Percentiles rank a stretch among this genome's conserved stretches.
phyloP scores from a whole-genome alignment of 2,797 vertebrate genomes.

The Arrhamphus sclerolepis region DNA sequence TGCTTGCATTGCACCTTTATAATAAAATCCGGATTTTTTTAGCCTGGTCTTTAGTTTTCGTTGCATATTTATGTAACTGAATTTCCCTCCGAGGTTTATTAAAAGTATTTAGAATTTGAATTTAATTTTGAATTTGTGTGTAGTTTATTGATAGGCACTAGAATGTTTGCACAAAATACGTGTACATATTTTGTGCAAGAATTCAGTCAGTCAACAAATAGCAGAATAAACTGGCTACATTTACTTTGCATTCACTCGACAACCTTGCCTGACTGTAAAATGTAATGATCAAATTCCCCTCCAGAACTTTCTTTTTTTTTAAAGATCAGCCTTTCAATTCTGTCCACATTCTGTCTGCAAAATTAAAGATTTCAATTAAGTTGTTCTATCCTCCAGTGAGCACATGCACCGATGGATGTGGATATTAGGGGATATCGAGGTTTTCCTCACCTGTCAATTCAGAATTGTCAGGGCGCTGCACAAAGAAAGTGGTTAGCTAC shows the following conservation, averaged over 20 bases:
- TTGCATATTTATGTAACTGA: too few species aligned
- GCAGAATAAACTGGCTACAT: not conserved
- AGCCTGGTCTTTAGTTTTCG: too few species aligned
- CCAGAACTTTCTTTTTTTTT: constrained; percentile 29
- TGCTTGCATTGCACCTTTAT: too few species aligned
- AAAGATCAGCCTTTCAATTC: constrained; percentile 32
- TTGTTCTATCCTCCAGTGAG: constrained; percentile 32
- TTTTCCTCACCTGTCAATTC: constrained; percentile 55
- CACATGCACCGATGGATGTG: constrained; percentile 7
- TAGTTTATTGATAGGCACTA: too few species aligned
- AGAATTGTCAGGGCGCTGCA: constrained; percentile 34
- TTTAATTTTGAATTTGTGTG: too few species aligned
- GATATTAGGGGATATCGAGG: constrained; percentile 24
- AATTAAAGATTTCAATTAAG: constrained; percentile 51
- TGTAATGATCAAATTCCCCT: constrained; percentile 18
- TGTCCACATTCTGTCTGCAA: constrained; percentile 7
- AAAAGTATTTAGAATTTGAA: too few species aligned
- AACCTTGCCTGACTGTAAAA: constrained; percentile 2
- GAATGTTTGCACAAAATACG: too few species aligned
- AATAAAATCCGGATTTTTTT: too few species aligned
- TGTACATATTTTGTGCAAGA: not conserved
- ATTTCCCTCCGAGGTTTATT: too few species aligned
- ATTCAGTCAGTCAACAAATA: not conserved
- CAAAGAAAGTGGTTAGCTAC: constrained; percentile 44
- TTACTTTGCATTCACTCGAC: constrained; percentile 3